phyloP scores from a whole-genome alignment of 2,888 invertebrate genomes.

The Epirrhoe alternata region DNA sequence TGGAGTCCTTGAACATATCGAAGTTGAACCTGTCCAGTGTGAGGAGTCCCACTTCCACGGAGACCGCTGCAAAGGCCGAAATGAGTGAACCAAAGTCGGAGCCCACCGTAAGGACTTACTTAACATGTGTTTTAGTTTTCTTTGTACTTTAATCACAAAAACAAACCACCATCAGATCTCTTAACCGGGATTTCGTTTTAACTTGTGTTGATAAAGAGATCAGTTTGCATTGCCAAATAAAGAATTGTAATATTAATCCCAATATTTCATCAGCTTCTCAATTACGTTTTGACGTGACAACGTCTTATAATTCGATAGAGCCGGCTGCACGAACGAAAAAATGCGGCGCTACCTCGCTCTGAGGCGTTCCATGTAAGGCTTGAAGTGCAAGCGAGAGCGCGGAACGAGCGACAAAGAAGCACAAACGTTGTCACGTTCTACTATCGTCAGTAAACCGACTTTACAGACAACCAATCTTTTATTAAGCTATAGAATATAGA shows the following conservation, averaged over 20 bases:
- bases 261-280: slow-evolving; percentile 21
- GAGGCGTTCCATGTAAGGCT: no score
- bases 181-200: no score
- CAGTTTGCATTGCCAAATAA: slow-evolving; percentile 53
- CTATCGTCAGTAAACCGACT: no score
- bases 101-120: slow-evolving; percentile 61
- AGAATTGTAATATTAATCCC: slow-evolving; percentile 29
- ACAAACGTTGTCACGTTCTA: no score
- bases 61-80: slow-evolving; percentile 60
- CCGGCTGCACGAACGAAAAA: no score
- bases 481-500: no score
- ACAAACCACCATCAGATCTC: neutral
- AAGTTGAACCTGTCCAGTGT: slow-evolving; percentile 75
- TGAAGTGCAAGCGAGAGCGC: no score
- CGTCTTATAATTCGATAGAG: no score
- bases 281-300: no score
- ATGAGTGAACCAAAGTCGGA: slow-evolving; percentile 63
- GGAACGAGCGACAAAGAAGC: no score
- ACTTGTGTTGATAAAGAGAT: slow-evolving; percentile 45
- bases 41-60: slow-evolving; percentile 61
- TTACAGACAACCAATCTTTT: no score
- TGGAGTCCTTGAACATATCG: slow-evolving; percentile 80
- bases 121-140: slow-evolving; percentile 11
- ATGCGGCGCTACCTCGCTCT: no score
- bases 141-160: neutral